Conservation (phyloP, 1,140 invertebrate genomes). For the Scaptomyza graminum region DNA sequence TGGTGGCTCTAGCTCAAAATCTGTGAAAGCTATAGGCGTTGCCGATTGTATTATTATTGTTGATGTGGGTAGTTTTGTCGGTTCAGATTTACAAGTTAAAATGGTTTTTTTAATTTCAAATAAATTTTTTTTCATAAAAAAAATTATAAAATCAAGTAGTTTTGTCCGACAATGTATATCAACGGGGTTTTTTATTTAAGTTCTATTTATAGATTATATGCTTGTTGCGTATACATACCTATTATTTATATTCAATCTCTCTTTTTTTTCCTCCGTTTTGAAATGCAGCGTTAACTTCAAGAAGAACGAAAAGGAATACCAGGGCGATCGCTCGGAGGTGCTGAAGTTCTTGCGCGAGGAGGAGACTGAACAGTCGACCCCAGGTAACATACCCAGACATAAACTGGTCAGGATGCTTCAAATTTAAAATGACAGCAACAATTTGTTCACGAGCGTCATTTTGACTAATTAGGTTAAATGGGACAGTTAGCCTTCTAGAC, state of each 20-base stretch:
- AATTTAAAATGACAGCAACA: slow-evolving; percentile 62
- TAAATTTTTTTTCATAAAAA: no score
- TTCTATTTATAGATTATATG: no score
- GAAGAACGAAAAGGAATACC: slow-evolving; percentile 96
- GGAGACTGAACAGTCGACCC: slow-evolving; percentile 91
- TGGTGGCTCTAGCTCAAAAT: no score
- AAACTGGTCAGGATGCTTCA: slow-evolving; percentile 70
- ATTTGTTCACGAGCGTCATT: slow-evolving; percentile 53
- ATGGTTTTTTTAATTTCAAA: no score
- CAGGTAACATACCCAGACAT: slow-evolving; percentile 86
- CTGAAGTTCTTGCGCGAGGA: slow-evolving; percentile 96
- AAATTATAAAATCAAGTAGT: no score
- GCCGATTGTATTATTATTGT: no score
- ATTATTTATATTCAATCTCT: neutral
- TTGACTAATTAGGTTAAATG: slow-evolving; percentile 42
- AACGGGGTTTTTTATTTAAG: no score
- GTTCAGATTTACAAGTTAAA: no score
- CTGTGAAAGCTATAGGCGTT: no score
- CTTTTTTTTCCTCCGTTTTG: slow-evolving; percentile 4
- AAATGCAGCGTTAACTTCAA: slow-evolving; percentile 95
- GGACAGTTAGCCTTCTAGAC: neutral
- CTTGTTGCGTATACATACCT: no score
- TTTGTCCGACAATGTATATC: no score
- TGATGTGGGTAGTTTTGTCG: no score
- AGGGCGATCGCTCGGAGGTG: slow-evolving; percentile 94